Base-by-base conservation (phyloP, 2,888 invertebrate genomes). In the Eurois occulta region DNA sequence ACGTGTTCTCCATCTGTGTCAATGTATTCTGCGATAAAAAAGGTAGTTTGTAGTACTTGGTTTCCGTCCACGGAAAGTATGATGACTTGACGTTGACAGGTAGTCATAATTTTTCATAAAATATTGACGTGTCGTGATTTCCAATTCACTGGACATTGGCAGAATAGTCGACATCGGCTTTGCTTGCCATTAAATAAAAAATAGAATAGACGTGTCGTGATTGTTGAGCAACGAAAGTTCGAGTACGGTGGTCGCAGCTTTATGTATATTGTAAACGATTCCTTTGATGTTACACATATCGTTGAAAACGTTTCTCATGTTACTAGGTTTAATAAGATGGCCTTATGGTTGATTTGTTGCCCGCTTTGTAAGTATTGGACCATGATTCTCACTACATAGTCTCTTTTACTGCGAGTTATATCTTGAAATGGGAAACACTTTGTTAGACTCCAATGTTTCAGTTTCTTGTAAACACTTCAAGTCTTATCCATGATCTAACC, bases 11-110 rank as follows among this genome's bases (percentile, higher is more conserved):
- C 77, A 85, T 84, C 83, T 85, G 72, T 87, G 88, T 88, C 84
- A 88, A 87, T 86, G 86, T 83, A 77, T 86, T 78, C 84, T 73
- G 77, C 78, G 77, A 85, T 78, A 87, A 81, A 84, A 83, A 83
- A 80, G 76, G 35, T 86, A 80, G 83, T 83, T 78, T 72, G 55
- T 72, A 10, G 75, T 75, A 68, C 66, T 77, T 77, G 65, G 67
- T 73, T 77, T 75, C 70, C 74, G 72, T 67, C 38, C 38, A 52
- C 38, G 38, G 46, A 35, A 67, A 77, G 48, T 82, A 52, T 58
- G 80, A 82, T 67, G 52, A n/a, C 16, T 71, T 55, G 2, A 32
- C 41, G 58, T 66, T 72, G 74, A 85, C 68, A 70, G 65, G 43
- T 28, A 72, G 62, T 43, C 67, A 74, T 74, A 52, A 35, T 32